Conservation (phyloP, 2,888 invertebrate species). For the Plutella xylostella region DNA sequence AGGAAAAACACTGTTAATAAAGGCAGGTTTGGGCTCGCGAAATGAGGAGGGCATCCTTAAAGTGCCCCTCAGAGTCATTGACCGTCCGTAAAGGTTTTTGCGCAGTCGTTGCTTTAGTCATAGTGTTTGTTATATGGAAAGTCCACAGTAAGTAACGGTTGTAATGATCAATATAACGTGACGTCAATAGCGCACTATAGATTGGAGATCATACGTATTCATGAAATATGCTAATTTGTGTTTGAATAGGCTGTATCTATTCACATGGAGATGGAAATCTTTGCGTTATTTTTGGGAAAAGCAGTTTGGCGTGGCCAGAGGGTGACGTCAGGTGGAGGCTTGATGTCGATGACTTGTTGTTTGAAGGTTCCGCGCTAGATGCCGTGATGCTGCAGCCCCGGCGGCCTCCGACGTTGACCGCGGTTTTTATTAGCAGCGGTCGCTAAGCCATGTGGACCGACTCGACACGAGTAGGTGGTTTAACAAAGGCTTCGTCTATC, state of each 20-base stretch:
- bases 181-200: constrained; percentile 17
- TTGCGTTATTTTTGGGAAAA: too few species aligned
- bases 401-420: constrained; percentile 63
- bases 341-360: background rate
- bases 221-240: too few species aligned
- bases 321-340: too few species aligned
- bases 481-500: too few species aligned
- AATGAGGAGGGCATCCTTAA: constrained; percentile 59
- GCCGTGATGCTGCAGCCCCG: constrained; percentile 1
- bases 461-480: too few species aligned
- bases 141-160: constrained; percentile 33
- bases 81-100: constrained; percentile 60
- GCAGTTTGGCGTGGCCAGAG: too few species aligned
- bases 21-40: constrained; percentile 24
- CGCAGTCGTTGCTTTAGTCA: constrained; percentile 60
- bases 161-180: constrained; percentile 21
- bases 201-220: too few species aligned
- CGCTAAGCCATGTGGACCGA: constrained; percentile 40
- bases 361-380: constrained; percentile 1
- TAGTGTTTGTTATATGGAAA: constrained; percentile 57
- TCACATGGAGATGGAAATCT: too few species aligned
- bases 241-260: too few species aligned
- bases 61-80: constrained; percentile 61
- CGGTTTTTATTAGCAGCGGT: constrained; percentile 43
- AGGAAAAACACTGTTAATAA: constrained; percentile 6